Evolutionary conservation across 2,113 vertebrate species (phyloP).

Genomic region (Heliornis fulica): DNA sequence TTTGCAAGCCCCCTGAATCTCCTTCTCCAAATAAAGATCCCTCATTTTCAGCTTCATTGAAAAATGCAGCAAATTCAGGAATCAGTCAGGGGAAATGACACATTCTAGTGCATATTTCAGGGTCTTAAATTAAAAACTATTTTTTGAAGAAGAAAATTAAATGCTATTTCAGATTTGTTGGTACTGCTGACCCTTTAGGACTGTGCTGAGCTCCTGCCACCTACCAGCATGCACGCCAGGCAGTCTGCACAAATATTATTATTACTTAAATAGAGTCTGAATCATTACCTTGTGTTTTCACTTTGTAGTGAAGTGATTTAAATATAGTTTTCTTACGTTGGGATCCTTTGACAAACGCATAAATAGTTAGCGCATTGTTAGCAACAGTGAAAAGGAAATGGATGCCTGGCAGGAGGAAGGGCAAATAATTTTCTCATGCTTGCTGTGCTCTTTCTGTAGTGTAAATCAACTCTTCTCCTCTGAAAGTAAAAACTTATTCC

Average conservation of each 20-base stretch:
- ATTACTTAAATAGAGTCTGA: constrained; percentile 67
- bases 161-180: constrained; percentile 2
- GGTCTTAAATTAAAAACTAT: neutral
- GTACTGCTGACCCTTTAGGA: constrained; percentile 1
- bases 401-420: constrained; percentile 61
- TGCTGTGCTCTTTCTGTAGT: constrained; percentile 60
- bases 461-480: constrained; percentile 59
- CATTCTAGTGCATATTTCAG: neutral
- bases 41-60: neutral
- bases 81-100: neutral
- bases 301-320: constrained; percentile 55
- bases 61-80: neutral
- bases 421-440: constrained; percentile 72
- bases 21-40: neutral
- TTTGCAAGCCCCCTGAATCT: neutral
- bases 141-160: constrained; percentile 23
- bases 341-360: constrained; percentile 59
- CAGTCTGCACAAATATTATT: constrained; percentile 65
- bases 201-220: neutral
- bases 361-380: constrained; percentile 70
- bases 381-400: constrained; percentile 61
- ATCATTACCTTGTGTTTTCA: constrained; percentile 66
- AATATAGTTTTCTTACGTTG: constrained; percentile 61
- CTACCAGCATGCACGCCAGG: neutral
- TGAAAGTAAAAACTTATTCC: constrained; percentile 62